These are phyloP conservation scores for Vanessa atalanta DNA, from an alignment of 1,140 invertebrate genomes.

Conservation along the genomic window DNA sequence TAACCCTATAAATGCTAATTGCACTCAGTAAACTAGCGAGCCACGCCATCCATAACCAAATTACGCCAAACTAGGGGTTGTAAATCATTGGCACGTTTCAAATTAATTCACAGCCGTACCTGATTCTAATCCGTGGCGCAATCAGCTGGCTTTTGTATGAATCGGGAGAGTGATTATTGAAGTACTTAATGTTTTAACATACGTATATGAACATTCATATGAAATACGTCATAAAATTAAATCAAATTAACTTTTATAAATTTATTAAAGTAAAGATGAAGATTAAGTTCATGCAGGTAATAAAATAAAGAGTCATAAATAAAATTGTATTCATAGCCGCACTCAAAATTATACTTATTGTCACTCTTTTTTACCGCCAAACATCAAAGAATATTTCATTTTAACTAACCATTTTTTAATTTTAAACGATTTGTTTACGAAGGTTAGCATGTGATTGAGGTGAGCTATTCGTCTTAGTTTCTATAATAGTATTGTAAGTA, in stretches of 20 bases:
- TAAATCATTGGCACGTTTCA: constrained; percentile 72
- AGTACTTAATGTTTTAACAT: constrained; percentile 14
- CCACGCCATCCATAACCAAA: constrained; percentile 61
- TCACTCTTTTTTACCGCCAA: too few relatives aligned
- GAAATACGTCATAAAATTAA: too few relatives aligned
- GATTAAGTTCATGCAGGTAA: too few relatives aligned
- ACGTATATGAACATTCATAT: too few relatives aligned
- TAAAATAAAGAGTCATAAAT: too few relatives aligned
- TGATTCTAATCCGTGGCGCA: constrained; percentile 53
- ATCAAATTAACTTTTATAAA: too few relatives aligned
- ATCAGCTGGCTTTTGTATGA: constrained; percentile 56
- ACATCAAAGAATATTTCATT: too few relatives aligned
- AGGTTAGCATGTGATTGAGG: background rate
- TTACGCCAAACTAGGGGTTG: constrained; percentile 56
- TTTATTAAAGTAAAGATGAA: too few relatives aligned
- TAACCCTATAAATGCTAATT: constrained; percentile 51
- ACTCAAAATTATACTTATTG: too few relatives aligned
- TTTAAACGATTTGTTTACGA: too few relatives aligned
- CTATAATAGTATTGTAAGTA: background rate
- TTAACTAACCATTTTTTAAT: too few relatives aligned
- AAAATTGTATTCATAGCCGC: too few relatives aligned
- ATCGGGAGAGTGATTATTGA: constrained; percentile 44
- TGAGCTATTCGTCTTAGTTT: background rate
- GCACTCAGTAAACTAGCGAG: constrained; percentile 48
- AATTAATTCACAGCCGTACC: constrained; percentile 68